Conservation (phyloP, 2,113 vertebrate genomes). For the Sprattus sprattus region DNA sequence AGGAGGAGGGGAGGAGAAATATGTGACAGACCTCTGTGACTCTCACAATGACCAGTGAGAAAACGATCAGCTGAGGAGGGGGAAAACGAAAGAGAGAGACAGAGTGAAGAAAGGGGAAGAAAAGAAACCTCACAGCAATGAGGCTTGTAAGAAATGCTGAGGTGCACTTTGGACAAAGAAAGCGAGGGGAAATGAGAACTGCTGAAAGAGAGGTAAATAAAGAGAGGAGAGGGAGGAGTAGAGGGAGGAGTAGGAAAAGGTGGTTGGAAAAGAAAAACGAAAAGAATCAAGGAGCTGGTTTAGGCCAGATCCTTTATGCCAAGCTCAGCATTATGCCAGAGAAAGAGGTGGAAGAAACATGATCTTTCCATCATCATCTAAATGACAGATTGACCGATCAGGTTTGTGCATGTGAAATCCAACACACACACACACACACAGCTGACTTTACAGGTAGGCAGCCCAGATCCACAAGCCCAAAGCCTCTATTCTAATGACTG, state of each 20-base stretch:
- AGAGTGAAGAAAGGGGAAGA: not conserved
- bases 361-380: slow-evolving; percentile 27
- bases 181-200: not conserved
- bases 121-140: not conserved
- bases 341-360: slow-evolving; percentile 48
- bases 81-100: not conserved
- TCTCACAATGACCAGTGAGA: slow-evolving; percentile 57
- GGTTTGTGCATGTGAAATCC: not conserved
- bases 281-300: slow-evolving; percentile 39
- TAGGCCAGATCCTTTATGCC: slow-evolving; percentile 52
- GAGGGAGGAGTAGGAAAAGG: slow-evolving; percentile 31
- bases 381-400: slow-evolving; percentile 19
- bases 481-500: not conserved
- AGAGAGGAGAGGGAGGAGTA: slow-evolving; percentile 29
- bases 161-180: not conserved
- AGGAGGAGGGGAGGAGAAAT: slow-evolving; percentile 44
- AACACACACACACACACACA: not conserved
- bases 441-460: not conserved
- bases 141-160: not conserved
- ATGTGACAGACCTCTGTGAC: slow-evolving; percentile 59
- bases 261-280: slow-evolving; percentile 36
- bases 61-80: slow-evolving; percentile 32
- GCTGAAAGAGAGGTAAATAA: slow-evolving; percentile 39
- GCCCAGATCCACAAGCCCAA: not conserved
- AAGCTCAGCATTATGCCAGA: slow-evolving; percentile 59